Evolutionary conservation across 2,113 vertebrate species (phyloP).

Genomic region (Camarhynchus parvulus): DNA sequence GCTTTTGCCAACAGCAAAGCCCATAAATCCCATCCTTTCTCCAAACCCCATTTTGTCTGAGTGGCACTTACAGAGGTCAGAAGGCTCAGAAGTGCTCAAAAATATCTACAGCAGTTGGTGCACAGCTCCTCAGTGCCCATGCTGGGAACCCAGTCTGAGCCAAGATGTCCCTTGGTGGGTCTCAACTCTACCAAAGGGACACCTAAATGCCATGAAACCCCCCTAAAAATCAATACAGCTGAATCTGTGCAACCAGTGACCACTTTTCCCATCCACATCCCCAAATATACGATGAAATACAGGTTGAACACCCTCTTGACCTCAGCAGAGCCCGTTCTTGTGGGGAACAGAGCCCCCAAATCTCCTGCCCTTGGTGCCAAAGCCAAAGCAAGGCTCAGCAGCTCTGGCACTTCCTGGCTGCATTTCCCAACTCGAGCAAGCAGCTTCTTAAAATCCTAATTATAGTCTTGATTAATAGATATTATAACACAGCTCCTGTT

Average conservation of each 20-base stretch:
- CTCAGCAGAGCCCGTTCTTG: neutral
- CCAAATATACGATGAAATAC: fast-evolving
- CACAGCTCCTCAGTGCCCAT: neutral
- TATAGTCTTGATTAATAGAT: constrained; percentile 64
- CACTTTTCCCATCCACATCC: neutral
- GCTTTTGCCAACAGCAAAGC: neutral
- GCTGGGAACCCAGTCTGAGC: neutral
- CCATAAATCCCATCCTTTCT: neutral
- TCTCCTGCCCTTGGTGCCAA: fast-evolving
- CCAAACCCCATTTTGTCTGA: neutral
- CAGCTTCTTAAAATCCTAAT: constrained; percentile 53
- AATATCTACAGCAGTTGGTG: neutral
- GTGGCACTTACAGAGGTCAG: neutral
- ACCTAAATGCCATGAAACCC: fast-evolving
- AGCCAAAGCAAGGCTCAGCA: neutral
- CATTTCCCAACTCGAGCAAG: neutral
- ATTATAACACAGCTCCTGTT: constrained; percentile 18
- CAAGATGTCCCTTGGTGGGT: neutral
- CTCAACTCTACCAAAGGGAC: neutral
- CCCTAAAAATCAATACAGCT: neutral
- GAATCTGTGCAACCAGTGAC: neutral
- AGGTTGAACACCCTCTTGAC: neutral
- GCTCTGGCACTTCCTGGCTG: neutral
- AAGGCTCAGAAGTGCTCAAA: neutral
- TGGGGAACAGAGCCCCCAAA: neutral